Evolutionary conservation across 2,888 invertebrate genomes (phyloP), one percentile per base, ranked within the genome.

Genomic region (Chesias legatella): DNA sequence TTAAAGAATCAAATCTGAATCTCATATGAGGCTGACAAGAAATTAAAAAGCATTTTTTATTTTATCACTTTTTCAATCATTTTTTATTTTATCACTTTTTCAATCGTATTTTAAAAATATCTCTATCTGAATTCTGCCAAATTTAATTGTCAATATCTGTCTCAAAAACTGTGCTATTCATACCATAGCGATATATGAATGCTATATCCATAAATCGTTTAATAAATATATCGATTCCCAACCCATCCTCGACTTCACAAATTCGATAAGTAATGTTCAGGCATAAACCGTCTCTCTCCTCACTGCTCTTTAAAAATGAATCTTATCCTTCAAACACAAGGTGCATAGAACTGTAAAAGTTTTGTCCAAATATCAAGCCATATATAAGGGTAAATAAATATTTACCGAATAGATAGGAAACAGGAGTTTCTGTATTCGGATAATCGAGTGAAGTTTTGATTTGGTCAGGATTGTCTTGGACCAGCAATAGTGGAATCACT

Each of bases 391-490:
- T 43, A 46, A 40, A 42, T 28, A 42, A 43, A 43, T 42, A 37
- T 48, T 44, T 36, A 49, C 48, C 47, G 43, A 43, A 44, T 49
- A 45, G 51, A 37, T 46, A 45, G 40, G 43, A 40, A 44, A 49
- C 34, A 48, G 37, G 51, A 54, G 46, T 49, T 43, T 39, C 40
- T 38, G 45, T 43, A 43, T 48, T 48, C 44, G 30, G 48, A 45
- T 51, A 51, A 54, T 51, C 49, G 47, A 48, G 37, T 54, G 26
- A 38, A 39, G 43, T 48, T 51, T 47, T 51, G 47, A 54, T 54
- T 54, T 45, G 38, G 45, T 49, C 33, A 29, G 37, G 37, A 25
- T 33, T 30, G 23, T 21, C 33, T 13, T 40, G 8, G 36, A 43
- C 42, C 33, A 6, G 24, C 39, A 39, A 47, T 41, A 23, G 37